Percentiles rank a stretch among this genome's conserved stretches.
Conservation (phyloP, 2,888 invertebrate genomes). For the Abrostola triplasia region DNA sequence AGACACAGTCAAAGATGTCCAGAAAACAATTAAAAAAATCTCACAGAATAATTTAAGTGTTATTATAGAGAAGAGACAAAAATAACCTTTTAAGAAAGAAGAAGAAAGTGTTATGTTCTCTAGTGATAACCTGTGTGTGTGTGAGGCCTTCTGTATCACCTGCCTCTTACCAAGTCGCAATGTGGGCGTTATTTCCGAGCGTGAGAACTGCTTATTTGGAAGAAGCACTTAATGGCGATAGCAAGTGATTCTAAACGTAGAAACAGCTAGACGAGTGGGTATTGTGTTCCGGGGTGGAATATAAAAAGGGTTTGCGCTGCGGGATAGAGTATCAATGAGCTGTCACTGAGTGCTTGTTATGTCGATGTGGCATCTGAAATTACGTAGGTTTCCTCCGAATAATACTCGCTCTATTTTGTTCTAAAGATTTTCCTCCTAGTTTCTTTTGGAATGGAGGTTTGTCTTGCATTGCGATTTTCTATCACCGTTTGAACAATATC, state of each 20-base stretch:
- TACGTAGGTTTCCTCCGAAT: background rate
- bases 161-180: slow-evolving; percentile 5
- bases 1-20: no score
- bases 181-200: slow-evolving; percentile 50
- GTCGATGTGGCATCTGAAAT: background rate
- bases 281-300: slow-evolving; percentile 39
- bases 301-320: slow-evolving; percentile 7
- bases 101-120: no score
- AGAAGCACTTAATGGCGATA: slow-evolving; percentile 41
- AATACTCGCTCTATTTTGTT: slow-evolving; percentile 3
- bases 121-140: background rate
- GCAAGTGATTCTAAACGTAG: slow-evolving; percentile 43
- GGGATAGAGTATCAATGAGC: slow-evolving; percentile 2
- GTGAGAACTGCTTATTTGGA: slow-evolving; percentile 51
- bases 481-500: no score
- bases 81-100: no score
- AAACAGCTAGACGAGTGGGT: slow-evolving; percentile 37
- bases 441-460: background rate
- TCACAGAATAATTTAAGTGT: no score
- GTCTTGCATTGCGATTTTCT: no score
- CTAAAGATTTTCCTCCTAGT: background rate
- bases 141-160: slow-evolving; percentile 27
- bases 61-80: no score
- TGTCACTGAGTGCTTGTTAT: slow-evolving; percentile 10
- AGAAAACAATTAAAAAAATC: no score